phyloP scores from a whole-genome alignment of 2,113 vertebrate genomes.

The Oxyura jamaicensis region DNA sequence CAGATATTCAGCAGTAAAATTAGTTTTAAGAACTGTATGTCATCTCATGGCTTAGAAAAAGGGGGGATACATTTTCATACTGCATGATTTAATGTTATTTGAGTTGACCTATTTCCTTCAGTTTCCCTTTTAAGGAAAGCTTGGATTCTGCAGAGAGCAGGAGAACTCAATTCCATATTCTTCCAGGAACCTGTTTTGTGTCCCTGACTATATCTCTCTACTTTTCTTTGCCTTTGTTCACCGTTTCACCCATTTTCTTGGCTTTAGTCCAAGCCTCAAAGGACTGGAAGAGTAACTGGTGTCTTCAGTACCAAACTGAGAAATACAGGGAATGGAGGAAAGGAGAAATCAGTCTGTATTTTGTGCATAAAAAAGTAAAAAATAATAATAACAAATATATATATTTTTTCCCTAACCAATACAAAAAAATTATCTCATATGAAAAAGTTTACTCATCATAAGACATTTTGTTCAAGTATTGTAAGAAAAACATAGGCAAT shows the following conservation, averaged over 20 bases:
- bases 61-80: neutral
- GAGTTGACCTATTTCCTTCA: constrained; percentile 48
- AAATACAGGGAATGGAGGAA: neutral
- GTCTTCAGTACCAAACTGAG: neutral
- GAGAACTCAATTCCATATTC: neutral
- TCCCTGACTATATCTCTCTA: neutral
- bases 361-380: rapidly evolving
- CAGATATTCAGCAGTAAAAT: neutral
- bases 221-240: constrained; percentile 47
- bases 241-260: constrained; percentile 17
- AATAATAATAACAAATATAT: no score
- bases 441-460: neutral
- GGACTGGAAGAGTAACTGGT: neutral
- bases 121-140: constrained; percentile 51
- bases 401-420: neutral
- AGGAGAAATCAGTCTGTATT: neutral
- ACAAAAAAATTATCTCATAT: neutral
- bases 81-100: constrained; percentile 37
- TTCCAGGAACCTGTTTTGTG: constrained; percentile 27
- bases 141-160: neutral
- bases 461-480: neutral
- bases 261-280: neutral
- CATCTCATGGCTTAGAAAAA: neutral
- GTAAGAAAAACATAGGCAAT: neutral
- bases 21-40: neutral